phyloP scores from a whole-genome alignment of 2,888 invertebrate species.

The Cybosia mesomella region DNA sequence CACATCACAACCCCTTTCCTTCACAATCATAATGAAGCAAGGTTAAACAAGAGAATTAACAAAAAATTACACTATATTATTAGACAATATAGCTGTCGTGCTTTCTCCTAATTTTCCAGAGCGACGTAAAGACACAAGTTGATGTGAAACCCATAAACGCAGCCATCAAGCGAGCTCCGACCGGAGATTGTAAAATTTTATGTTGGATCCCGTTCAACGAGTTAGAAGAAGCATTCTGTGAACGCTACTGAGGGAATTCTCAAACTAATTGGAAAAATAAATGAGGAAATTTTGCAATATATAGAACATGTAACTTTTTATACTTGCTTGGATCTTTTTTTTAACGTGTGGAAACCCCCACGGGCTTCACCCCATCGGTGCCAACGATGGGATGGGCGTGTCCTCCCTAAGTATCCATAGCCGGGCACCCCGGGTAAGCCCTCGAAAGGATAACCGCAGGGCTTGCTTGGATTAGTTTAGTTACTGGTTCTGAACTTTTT shows the following conservation, averaged over 20 bases:
- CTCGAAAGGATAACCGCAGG: no score
- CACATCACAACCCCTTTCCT: no score
- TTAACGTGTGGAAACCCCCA: no score
- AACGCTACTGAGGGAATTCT: constrained; percentile 32
- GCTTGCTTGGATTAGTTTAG: no score
- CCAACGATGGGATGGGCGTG: no score
- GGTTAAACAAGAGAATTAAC: background rate
- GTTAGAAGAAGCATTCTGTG: constrained; percentile 37
- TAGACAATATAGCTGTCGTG: constrained; percentile 4
- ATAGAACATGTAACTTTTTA: background rate
- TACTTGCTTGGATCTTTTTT: background rate
- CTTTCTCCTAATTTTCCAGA: constrained; percentile 4
- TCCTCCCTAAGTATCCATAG: no score
- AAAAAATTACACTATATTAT: background rate
- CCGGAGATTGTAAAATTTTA: constrained; percentile 59
- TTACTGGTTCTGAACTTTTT: no score
- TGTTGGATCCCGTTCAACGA: constrained; percentile 46
- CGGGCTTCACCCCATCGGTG: no score
- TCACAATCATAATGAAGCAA: no score
- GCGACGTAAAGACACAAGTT: constrained; percentile 18
- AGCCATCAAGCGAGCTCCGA: constrained; percentile 43
- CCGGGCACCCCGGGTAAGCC: no score
- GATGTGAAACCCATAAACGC: constrained; percentile 41
- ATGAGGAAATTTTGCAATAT: background rate
- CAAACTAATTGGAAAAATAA: constrained; percentile 21